Conservation (phyloP, 2,113 vertebrate species). For the Labeo rohita region DNA sequence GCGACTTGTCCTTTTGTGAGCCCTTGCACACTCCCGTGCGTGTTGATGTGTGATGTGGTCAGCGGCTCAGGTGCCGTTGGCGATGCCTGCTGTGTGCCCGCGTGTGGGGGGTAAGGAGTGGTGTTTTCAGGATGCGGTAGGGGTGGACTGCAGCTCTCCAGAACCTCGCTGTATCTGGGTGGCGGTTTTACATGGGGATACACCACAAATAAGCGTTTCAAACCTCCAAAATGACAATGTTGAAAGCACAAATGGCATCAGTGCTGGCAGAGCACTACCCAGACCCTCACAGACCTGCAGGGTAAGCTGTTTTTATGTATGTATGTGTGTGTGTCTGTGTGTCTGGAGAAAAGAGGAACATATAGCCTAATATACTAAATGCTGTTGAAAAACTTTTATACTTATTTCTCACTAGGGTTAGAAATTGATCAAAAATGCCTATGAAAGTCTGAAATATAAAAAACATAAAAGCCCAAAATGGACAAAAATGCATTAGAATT, state of each 20-base stretch:
- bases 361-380: not conserved
- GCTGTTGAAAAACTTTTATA: not conserved
- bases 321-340: conserved; percentile 22
- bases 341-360: not conserved
- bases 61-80: conserved; percentile 61
- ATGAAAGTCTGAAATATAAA: not conserved
- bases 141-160: conserved; percentile 90
- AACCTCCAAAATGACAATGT: conserved; percentile 50
- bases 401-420: not conserved
- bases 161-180: conserved; percentile 94
- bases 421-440: not conserved
- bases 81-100: conserved; percentile 60
- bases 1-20: not conserved
- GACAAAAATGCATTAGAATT: not conserved
- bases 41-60: conserved; percentile 63
- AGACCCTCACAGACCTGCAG: conserved; percentile 54
- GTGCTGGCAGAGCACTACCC: conserved; percentile 37
- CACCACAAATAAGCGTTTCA: conserved; percentile 41
- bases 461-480: not conserved
- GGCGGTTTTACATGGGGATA: conserved; percentile 77
- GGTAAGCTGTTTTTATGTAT: conserved; percentile 68
- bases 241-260: conserved; percentile 29
- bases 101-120: conserved; percentile 75
- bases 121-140: conserved; percentile 85
- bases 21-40: conserved; percentile 28